A percentile compares a stretch with the other conserved stretches of the same genome.
These are phyloP conservation scores for Acrobasis suavella DNA, from an alignment of 2,888 invertebrate genomes.

Conservation along the genomic window DNA sequence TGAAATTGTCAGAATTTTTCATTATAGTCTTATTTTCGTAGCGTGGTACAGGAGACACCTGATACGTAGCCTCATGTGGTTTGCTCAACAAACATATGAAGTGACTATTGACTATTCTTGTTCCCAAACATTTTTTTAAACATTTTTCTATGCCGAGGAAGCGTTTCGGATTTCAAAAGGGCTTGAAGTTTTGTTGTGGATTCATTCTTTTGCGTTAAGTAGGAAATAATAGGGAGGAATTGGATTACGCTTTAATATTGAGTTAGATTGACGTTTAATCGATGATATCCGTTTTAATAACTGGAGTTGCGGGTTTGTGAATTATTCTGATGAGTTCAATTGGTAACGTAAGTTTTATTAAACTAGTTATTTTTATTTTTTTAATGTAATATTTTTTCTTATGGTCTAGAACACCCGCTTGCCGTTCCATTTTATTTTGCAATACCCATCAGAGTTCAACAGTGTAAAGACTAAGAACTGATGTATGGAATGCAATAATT, in stretches of 20 bases:
- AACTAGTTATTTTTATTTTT: too few species aligned
- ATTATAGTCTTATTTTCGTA: conserved; percentile 30
- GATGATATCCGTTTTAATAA: conserved; percentile 40
- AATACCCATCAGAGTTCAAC: too few species aligned
- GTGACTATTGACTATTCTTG: conserved; percentile 81
- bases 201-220: conserved; percentile 58
- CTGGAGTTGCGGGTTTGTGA: neutral
- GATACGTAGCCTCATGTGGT: conserved; percentile 75
- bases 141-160: conserved; percentile 67
- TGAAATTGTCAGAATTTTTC: conserved; percentile 35
- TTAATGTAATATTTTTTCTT: too few species aligned
- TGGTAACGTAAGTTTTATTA: too few species aligned
- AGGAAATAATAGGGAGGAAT: conserved; percentile 65
- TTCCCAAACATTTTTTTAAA: conserved; percentile 69
- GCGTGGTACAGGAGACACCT: conserved; percentile 54
- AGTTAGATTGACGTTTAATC: conserved; percentile 60
- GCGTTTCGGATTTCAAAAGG: conserved; percentile 70
- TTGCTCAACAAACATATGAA: conserved; percentile 78
- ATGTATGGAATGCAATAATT: too few species aligned
- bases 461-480: too few species aligned
- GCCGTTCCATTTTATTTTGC: too few species aligned
- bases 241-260: conserved; percentile 52
- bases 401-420: too few species aligned
- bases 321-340: too few species aligned
- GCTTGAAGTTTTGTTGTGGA: conserved; percentile 51